These are phyloP conservation scores for Octomys mimax DNA, from an alignment of 2,797 vertebrate genomes.

Conservation along the genomic window DNA sequence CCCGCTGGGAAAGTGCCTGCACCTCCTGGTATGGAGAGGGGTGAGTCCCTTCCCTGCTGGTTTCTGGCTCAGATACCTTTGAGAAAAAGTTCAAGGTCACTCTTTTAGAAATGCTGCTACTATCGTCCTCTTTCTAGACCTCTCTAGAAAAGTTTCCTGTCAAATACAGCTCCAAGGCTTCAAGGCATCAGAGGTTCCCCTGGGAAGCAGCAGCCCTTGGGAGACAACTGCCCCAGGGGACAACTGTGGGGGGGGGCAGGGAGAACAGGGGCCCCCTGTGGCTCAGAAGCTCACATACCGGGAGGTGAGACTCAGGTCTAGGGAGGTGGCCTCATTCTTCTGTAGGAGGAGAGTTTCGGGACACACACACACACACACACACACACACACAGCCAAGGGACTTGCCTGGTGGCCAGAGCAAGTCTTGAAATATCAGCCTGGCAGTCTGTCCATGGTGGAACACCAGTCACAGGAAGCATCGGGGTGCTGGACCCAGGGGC, in stretches of 20 bases:
- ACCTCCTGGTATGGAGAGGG: background rate
- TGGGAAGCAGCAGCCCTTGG: no score
- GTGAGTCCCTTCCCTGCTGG: background rate
- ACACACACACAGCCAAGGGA: no score
- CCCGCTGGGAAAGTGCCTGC: background rate
- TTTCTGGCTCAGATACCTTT: background rate
- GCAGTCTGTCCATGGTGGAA: rapidly evolving
- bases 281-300: rapidly evolving
- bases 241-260: rapidly evolving
- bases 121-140: slow-evolving; percentile 45
- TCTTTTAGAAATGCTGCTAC: slow-evolving; percentile 10
- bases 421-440: background rate
- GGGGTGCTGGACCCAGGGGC: background rate
- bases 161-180: slow-evolving; percentile 14
- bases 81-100: slow-evolving; percentile 38
- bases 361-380: no score
- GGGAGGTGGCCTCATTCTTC: background rate
- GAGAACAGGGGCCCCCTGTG: rapidly evolving
- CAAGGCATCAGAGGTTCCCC: background rate
- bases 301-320: background rate
- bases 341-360: background rate
- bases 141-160: background rate
- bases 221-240: background rate
- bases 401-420: background rate
- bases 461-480: background rate